Evolutionary conservation across 2,888 invertebrate genomes (phyloP).

Genomic region (Rhyacophila evoluta): DNA sequence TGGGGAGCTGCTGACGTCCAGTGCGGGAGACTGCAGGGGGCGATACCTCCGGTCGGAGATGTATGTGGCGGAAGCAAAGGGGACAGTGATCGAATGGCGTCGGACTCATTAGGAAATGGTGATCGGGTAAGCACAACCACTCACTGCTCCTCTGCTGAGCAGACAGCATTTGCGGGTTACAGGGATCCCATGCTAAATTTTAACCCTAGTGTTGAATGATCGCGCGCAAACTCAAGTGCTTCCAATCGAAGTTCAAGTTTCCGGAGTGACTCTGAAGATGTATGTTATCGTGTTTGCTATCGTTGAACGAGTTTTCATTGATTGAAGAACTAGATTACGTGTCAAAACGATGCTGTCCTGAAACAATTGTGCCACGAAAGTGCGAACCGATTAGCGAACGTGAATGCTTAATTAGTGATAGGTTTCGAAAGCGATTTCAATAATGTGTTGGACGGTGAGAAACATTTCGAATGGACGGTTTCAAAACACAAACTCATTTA

Average conservation of each 20-base stretch:
- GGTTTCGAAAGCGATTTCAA: background rate
- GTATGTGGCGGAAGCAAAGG: constrained; percentile 31
- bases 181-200: constrained; percentile 42
- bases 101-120: constrained; percentile 28
- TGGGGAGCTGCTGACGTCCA: constrained; percentile 35
- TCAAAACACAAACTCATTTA: background rate
- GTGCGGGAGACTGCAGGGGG: constrained; percentile 9
- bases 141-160: constrained; percentile 43
- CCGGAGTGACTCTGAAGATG: too few relatives aligned
- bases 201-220: constrained; percentile 33
- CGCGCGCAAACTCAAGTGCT: background rate
- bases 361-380: background rate
- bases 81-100: constrained; percentile 46
- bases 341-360: background rate
- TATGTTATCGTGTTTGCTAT: background rate
- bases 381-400: background rate
- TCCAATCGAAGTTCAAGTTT: too few relatives aligned
- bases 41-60: background rate
- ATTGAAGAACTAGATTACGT: background rate
- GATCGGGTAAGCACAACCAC: constrained; percentile 52
- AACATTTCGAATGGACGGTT: background rate
- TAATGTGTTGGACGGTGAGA: background rate
- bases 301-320: constrained; percentile 1
- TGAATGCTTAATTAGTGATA: background rate
- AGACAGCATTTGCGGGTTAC: constrained; percentile 42